Percentiles rank a stretch among this genome's conserved stretches.
These are phyloP conservation scores for Venustoraphidia nigricollis DNA, from an alignment of 2,888 invertebrate genomes.

Conservation along the genomic window DNA sequence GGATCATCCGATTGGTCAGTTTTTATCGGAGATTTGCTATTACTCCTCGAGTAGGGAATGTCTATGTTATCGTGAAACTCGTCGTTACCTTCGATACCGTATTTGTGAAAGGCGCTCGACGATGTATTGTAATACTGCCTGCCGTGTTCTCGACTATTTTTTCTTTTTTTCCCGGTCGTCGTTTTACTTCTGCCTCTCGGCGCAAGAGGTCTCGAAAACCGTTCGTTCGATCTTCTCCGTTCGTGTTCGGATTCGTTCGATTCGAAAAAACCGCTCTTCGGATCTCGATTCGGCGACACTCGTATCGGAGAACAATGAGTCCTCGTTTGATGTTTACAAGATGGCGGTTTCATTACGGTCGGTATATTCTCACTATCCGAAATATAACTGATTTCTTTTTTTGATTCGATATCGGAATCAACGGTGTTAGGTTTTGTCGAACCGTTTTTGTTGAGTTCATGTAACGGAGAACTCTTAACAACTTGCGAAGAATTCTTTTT, in stretches of 20 bases:
- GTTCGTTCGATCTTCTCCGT: slow-evolving; percentile 42
- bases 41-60: too few species aligned
- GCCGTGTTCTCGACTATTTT: slow-evolving; percentile 9
- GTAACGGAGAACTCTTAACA: slow-evolving; percentile 15
- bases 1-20: too few species aligned
- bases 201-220: slow-evolving; percentile 43
- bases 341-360: slow-evolving; percentile 16
- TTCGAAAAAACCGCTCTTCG: slow-evolving; percentile 18
- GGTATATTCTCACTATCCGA: too few species aligned
- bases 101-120: too few species aligned
- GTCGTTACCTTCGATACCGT: too few species aligned
- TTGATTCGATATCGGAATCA: too few species aligned
- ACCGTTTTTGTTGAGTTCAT: slow-evolving; percentile 20
- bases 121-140: too few species aligned
- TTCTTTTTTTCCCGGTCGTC: slow-evolving; percentile 23
- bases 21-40: too few species aligned
- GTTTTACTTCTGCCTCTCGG: slow-evolving; percentile 32
- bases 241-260: slow-evolving; percentile 47
- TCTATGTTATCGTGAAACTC: too few species aligned
- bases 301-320: slow-evolving; percentile 27
- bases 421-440: too few species aligned
- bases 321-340: slow-evolving; percentile 13
- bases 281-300: slow-evolving; percentile 23
- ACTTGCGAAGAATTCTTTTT: slow-evolving; percentile 20
- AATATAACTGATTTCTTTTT: too few species aligned